A percentile compares a stretch with the other conserved stretches of the same genome.
phyloP scores from a whole-genome alignment of 1,140 invertebrate species.

The Hyles vespertilio region DNA sequence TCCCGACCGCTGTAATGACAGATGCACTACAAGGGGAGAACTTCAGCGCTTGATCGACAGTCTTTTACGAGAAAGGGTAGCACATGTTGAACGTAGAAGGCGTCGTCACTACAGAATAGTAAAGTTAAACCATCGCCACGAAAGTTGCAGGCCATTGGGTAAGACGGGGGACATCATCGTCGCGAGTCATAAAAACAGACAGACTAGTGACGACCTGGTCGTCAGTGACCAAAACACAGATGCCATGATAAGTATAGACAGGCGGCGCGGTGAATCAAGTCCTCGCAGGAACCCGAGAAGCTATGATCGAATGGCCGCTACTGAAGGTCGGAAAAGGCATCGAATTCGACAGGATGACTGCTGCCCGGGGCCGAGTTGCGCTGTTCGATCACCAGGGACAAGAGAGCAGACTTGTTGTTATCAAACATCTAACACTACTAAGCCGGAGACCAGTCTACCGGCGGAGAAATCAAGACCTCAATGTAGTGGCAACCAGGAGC shows the following conservation, averaged over 20 bases:
- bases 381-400: slow-evolving; percentile 24
- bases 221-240: slow-evolving; percentile 35
- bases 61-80: slow-evolving; percentile 57
- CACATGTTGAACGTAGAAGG: slow-evolving; percentile 57
- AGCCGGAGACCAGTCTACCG: slow-evolving; percentile 9
- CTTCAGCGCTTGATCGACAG: slow-evolving; percentile 64
- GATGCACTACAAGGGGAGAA: slow-evolving; percentile 48
- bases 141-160: slow-evolving; percentile 54
- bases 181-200: slow-evolving; percentile 58
- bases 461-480: not conserved
- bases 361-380: slow-evolving; percentile 49
- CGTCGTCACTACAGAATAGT: slow-evolving; percentile 64
- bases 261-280: slow-evolving; percentile 23
- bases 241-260: slow-evolving; percentile 30
- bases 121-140: slow-evolving; percentile 62
- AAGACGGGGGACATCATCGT: slow-evolving; percentile 70
- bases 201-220: slow-evolving; percentile 29
- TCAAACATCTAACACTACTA: slow-evolving; percentile 34
- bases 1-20: slow-evolving; percentile 48
- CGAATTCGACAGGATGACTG: slow-evolving; percentile 32
- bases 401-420: slow-evolving; percentile 54
- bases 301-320: slow-evolving; percentile 33
- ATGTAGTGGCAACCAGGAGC: slow-evolving; percentile 11
- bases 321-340: slow-evolving; percentile 24
- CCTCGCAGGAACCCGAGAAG: slow-evolving; percentile 35